Evolutionary conservation across 2,888 invertebrate species (phyloP), one percentile per base, ranked within the genome.

Genomic region (Sipha maydis): DNA sequence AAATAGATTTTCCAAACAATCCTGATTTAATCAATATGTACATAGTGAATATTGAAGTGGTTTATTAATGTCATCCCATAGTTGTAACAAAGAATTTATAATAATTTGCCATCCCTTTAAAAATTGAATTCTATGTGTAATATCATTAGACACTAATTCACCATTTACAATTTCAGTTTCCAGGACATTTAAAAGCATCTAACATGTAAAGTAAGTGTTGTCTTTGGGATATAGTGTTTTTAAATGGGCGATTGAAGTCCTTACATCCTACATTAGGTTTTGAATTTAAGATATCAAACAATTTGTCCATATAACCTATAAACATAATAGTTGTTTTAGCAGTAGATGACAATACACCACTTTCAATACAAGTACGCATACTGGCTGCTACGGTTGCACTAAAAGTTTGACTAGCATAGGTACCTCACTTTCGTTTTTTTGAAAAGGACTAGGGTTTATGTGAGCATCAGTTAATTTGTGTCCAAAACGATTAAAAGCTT

Each of bases 391-490:
- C n/a, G n/a, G n/a, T n/a, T n/a, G n/a, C n/a, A n/a, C n/a, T n/a
- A n/a, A n/a, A n/a, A n/a, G n/a, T n/a, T n/a, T n/a, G n/a, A n/a
- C n/a, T n/a, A n/a, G n/a, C n/a, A 21, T 21, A 11, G 85, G 38
- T 34, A 83, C 25, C n/a, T 28, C 25, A 83, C 83, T 69, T 34
- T 83, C 83, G 69, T n/a, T 83, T 67, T 84, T 84, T 84, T 71
- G 84, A 11, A 84, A 75, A 21, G 34, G 14, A 8, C 56, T 28
- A 54, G 84, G 84, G 31, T 75, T 76, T 17, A 84, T 34, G 31
- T 84, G 56, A 25, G 31, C 14, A 34, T 84, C 56, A 2, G 76
- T 71, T 56, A 84, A 54, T 54, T 75, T 84, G 19, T 75, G 84
- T 3, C 34, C 75, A n/a, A 84, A 14, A 21, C 76, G n/a, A 19